Evolutionary conservation across 1,140 invertebrate genomes (phyloP), one percentile per base, ranked within the genome.

Genomic region (Dufourea novaeangliae): DNA sequence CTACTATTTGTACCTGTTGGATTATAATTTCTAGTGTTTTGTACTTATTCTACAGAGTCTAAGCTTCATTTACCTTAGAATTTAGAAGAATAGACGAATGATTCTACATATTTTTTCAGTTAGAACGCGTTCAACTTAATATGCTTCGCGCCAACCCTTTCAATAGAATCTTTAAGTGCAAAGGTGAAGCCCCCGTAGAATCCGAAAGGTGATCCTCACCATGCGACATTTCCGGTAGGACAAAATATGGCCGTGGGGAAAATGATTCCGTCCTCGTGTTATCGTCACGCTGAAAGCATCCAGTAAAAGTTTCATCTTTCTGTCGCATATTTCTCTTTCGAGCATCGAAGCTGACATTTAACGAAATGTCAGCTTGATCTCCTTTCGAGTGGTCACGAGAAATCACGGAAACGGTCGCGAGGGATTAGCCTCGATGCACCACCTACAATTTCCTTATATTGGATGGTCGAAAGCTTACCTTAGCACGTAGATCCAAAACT

Each of bases 321-420:
- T 41, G 14, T 46, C 41, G n/a, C 25, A 25, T 22, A 50, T 34
- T 46, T 37, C 46, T 17, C n/a, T n/a, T 46, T 12, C 37, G 50
- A 22, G 25, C 20, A 29, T 66, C 61, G 41, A 64, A 54, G 50
- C 62, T n/a, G 46, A 44, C 62, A 11, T 67, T 67, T 67, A 67
- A 56, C 41, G 50, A 74, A 74, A 74, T 25, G 72, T 67, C 72
- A 67, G 34, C n/a, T 7, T 29, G 46, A 67, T n/a, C n/a, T 32
- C 11, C 41, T 17, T 3, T 2, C 22, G 5, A 10, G 22, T 29
- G 52, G 2, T 27, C 20, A 10, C 22, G 10, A 10, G 27, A n/a
- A 39, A 20, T 32, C 8, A 3, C 3, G 20, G 2, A 29, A 46
- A 61, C 27, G 44, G 41, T 25, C 2, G n/a, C 2, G 25, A 52